Evolutionary conservation across 2,797 vertebrate genomes (phyloP).

Genomic region (Pelodytes ibericus): DNA sequence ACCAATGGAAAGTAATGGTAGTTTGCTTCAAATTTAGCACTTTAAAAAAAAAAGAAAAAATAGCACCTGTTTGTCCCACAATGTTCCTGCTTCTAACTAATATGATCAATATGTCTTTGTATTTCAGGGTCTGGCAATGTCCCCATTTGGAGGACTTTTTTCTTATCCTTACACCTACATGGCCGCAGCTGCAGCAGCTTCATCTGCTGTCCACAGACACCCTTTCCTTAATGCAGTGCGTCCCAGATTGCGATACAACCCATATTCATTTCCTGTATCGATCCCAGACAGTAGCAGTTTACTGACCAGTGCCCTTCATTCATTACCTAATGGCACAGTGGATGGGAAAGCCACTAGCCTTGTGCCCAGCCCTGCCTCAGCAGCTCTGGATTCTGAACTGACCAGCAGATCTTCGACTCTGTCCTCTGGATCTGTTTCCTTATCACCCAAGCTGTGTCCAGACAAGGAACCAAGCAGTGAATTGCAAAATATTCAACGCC

Average conservation of each 20-base stretch:
- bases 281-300: constrained; percentile 86
- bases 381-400: constrained; percentile 88
- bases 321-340: constrained; percentile 71
- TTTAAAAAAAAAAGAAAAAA: too few relatives aligned
- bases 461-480: constrained; percentile 91
- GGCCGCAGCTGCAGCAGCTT: constrained; percentile 84
- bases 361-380: constrained; percentile 80
- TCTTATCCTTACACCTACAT: constrained; percentile 97
- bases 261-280: constrained; percentile 88
- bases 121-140: constrained; percentile 91
- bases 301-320: constrained; percentile 80
- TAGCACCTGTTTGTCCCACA: too few relatives aligned
- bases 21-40: too few relatives aligned
- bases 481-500: constrained; percentile 93
- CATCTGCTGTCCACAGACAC: constrained; percentile 88
- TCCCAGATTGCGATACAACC: constrained; percentile 93
- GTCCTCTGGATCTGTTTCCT: constrained; percentile 85
- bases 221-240: constrained; percentile 90
- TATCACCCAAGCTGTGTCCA: constrained; percentile 86
- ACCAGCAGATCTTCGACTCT: constrained; percentile 89
- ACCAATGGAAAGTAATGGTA: too few relatives aligned
- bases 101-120: constrained; percentile 27
- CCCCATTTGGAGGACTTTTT: constrained; percentile 92
- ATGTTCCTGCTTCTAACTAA: not conserved
- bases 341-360: constrained; percentile 80